Evolutionary conservation across 30 jellyfish, hydroid and myxozoan species (phyloP).

Genomic region (Aurelia sp.): DNA sequence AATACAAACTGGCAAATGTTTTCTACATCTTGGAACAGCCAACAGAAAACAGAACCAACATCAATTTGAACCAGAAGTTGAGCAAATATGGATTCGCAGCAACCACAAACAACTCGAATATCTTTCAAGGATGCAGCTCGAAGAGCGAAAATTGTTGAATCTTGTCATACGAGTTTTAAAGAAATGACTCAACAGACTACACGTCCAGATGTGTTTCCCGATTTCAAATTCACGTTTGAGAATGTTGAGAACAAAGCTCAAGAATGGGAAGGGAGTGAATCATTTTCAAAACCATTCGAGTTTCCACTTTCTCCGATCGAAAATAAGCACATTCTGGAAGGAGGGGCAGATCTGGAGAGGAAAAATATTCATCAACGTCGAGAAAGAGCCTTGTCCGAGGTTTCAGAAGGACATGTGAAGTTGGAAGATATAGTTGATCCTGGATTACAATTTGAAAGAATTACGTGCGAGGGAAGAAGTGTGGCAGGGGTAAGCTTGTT

Average conservation of each 20-base stretch:
- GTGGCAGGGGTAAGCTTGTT: conserved; percentile 49
- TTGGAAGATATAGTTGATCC: neutral
- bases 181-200: conserved; percentile 32
- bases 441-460: conserved; percentile 10
- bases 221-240: conserved; percentile 32
- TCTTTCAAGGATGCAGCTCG: conserved; percentile 47
- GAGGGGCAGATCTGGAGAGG: conserved; percentile 84
- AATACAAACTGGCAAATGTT: neutral
- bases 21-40: neutral
- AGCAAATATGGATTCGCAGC: too few species aligned
- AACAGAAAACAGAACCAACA: conserved; percentile 11
- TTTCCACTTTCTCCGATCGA: conserved; percentile 92
- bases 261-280: neutral
- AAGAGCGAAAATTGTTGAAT: conserved; percentile 61
- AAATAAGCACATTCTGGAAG: conserved; percentile 55
- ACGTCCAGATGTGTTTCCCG: conserved; percentile 33
- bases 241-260: conserved; percentile 21
- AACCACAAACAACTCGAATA: too few species aligned
- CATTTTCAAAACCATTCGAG: conserved; percentile 39
- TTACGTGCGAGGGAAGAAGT: conserved; percentile 30
- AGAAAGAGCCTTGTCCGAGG: neutral
- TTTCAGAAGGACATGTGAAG: neutral
- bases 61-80: neutral
- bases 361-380: neutral
- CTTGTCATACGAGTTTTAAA: conserved; percentile 29